Evolutionary conservation across 30 jellyfish, hydroid and myxozoan species (phyloP), one percentile per base, ranked within the genome.

Genomic region (Aurelia aurita): DNA sequence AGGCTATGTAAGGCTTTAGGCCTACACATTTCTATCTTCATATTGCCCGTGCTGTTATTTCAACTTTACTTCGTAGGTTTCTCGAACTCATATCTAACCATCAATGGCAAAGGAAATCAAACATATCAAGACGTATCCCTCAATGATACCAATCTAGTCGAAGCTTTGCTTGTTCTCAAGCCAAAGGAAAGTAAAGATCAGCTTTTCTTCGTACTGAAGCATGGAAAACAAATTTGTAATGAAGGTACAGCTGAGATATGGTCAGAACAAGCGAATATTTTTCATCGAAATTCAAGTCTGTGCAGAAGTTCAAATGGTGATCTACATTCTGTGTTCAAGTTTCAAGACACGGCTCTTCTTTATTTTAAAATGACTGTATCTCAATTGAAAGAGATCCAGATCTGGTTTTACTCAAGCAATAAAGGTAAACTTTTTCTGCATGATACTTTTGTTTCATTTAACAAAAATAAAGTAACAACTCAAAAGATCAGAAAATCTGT

Each of bases 401-500:
- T 74, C 8, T 19, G 61, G 19, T 53, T 74, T 34, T 74, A 51
- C 51, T 12, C 86, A 34, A 74, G 86, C 65, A 74, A 53, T 26
- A 74, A 74, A 74, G 86, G 86, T 74, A 34, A 34, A n/a, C n/a
- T n/a, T n/a, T n/a, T n/a, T n/a, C n/a, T n/a, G n/a, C n/a, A n/a
- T n/a, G n/a, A n/a, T n/a, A n/a, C n/a, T n/a, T n/a, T n/a, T n/a
- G n/a, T n/a, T n/a, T n/a, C n/a, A n/a, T n/a, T n/a, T n/a, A n/a
- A n/a, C n/a, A n/a, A n/a, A n/a, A n/a, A n/a, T n/a, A n/a, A n/a
- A n/a, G n/a, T n/a, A n/a, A n/a, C n/a, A n/a, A n/a, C n/a, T n/a
- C n/a, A n/a, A n/a, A n/a, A n/a, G n/a, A n/a, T n/a, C n/a, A n/a
- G n/a, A n/a, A n/a, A n/a, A n/a, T n/a, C n/a, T n/a, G n/a, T n/a